Conservation (phyloP, 2,113 vertebrate genomes). For the Meleagris gallopavo region DNA sequence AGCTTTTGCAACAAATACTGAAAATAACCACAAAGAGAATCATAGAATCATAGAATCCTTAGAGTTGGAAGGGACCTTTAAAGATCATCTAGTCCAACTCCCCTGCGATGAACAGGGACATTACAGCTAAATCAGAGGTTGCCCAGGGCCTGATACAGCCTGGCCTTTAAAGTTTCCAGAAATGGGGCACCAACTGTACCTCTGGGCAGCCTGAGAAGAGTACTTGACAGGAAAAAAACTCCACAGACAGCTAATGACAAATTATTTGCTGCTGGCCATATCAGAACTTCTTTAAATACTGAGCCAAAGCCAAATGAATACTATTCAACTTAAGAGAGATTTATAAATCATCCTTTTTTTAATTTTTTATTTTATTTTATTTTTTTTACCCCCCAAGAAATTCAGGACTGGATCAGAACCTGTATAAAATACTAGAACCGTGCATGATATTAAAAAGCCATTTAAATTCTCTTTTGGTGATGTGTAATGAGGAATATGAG, state of each 20-base stretch:
- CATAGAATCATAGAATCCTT: too few species aligned
- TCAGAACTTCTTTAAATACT: not conserved
- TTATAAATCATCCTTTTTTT: not conserved
- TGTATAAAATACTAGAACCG: not conserved
- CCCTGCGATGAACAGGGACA: too few species aligned
- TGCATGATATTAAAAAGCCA: not conserved
- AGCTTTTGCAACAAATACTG: not conserved
- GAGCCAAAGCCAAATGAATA: not conserved
- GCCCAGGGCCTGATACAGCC: too few species aligned
- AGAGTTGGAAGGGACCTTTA: too few species aligned
- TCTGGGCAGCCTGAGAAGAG: too few species aligned
- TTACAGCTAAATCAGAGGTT: too few species aligned
- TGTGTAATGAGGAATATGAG: not conserved
- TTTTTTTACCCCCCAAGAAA: not conserved
- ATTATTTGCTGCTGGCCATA: not conserved
- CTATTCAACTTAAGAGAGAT: not conserved
- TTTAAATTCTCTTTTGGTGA: not conserved
- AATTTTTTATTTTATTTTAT: too few species aligned
- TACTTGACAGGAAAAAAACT: not conserved
- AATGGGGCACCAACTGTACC: too few species aligned
- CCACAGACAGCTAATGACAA: not conserved
- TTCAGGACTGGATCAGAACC: not conserved
- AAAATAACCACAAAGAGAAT: not conserved
- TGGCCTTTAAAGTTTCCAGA: too few species aligned
- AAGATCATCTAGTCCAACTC: too few species aligned